Evolutionary conservation across 2,797 vertebrate genomes (phyloP), one percentile per base, ranked within the genome.

Genomic region (Dryobates pubescens): DNA sequence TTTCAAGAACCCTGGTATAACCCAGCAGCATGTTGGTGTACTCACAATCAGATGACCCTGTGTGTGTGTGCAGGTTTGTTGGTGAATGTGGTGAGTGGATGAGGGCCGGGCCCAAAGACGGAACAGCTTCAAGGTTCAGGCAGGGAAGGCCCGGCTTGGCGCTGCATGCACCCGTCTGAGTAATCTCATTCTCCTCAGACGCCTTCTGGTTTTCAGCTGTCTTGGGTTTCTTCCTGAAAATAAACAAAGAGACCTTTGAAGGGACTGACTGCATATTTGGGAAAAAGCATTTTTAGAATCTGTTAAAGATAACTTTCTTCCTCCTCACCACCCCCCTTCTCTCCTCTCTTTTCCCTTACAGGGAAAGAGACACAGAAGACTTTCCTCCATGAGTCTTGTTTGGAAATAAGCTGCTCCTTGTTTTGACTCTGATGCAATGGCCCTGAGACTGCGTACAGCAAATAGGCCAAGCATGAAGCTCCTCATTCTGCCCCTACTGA

Each of bases 171-270:
- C 97, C 96, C 97, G 97, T 97, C 98, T 98, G 98, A 98, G 98
- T 98, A 98, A 98, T 98, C 97, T 98, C 98, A 98, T 98, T 98
- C 98, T 98, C 97, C 97, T 98, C 98, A 98, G 97, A 98, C 96
- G 97, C 98, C 98, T 98, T 97, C 98, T 98, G 98, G 97, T 98
- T 98, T 98, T 98, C 98, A 98, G 98, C 97, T 98, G 98, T 98
- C 98, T 98, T 98, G 97, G 96, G 97, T 98, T 98, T 98, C 98
- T 98, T 98, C 98, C 98, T 98, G 98, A 97, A 98, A 98, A 97
- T 96, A 98, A 98, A 98, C 98, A 98, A 98, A 98, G 97, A 97
- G 97, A 97, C 96, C 97, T 98, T 98, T 98, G 97, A 98, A 97
- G 97, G 95, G 96, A 97, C 95, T 97, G 96, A 95, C 96, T 97